Evolutionary conservation across 2,888 invertebrate genomes (phyloP).

Genomic region (Melieria omissa): DNA sequence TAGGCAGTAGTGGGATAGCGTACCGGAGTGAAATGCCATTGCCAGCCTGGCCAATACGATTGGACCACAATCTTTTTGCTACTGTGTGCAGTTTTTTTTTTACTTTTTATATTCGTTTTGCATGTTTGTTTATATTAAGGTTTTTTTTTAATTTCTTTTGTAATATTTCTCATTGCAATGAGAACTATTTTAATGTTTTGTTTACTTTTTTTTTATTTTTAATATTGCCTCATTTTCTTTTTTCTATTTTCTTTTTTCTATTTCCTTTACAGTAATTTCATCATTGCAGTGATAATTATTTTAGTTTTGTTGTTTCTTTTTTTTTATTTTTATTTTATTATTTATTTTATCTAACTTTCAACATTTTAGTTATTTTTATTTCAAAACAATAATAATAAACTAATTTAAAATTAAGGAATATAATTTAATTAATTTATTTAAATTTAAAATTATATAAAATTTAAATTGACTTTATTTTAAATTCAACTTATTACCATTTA

Average conservation of each 20-base stretch:
- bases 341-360: not conserved
- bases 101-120: not conserved
- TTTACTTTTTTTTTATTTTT: not conserved
- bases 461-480: too few species aligned
- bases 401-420: too few species aligned
- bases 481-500: too few species aligned
- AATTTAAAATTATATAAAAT: too few species aligned
- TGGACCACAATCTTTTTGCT: constrained; percentile 79
- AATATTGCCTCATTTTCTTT: not conserved
- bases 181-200: not conserved
- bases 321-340: too few species aligned
- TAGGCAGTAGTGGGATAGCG: constrained; percentile 98
- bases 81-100: not conserved
- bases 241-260: not conserved
- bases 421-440: too few species aligned
- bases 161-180: not conserved
- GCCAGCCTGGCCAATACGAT: constrained; percentile 85
- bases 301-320: not conserved
- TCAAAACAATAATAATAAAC: too few species aligned
- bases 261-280: not conserved
- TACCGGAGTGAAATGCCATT: constrained; percentile 92
- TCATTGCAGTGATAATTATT: not conserved
- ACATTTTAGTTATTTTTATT: too few species aligned
- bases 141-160: not conserved
- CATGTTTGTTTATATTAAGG: not conserved